A percentile compares a stretch with the other conserved stretches of the same genome.
Evolutionary conservation across 2,797 vertebrate species (phyloP).

Genomic region (Sus cebifrons): DNA sequence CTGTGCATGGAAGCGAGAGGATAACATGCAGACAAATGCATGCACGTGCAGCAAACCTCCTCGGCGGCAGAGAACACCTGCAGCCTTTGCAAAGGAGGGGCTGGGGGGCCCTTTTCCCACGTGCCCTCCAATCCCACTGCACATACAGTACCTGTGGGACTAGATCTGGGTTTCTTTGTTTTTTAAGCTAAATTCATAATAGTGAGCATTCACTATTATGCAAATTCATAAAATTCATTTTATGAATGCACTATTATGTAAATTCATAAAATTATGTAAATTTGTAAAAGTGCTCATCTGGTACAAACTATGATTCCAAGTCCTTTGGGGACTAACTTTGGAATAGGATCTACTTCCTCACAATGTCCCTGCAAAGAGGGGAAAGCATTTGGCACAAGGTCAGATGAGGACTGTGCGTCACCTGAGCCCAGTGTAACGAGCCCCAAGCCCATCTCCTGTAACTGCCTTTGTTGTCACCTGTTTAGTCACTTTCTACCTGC

Average conservation of each 20-base stretch:
- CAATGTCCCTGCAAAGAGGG: neutral
- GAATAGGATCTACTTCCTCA: neutral
- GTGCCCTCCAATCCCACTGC: neutral
- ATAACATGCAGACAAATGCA: rapidly evolving
- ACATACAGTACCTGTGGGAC: neutral
- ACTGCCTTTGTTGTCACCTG: neutral
- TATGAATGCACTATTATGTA: too few species aligned
- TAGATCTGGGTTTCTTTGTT: too few species aligned
- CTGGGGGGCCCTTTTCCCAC: neutral
- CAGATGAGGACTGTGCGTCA: neutral
- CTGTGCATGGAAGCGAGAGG: neutral
- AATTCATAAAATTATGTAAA: too few species aligned
- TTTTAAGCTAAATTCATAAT: neutral
- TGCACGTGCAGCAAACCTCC: neutral
- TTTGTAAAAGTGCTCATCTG: neutral
- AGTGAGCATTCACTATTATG: neutral
- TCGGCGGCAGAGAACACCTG: rapidly evolving
- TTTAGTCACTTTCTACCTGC: neutral
- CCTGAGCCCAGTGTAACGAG: neutral
- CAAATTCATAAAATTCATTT: too few species aligned
- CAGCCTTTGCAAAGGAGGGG: rapidly evolving
- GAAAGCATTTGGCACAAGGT: neutral
- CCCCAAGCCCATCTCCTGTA: neutral
- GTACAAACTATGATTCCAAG: neutral
- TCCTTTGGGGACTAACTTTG: neutral